phyloP scores from a whole-genome alignment of 2,113 vertebrate species.

The Pyrgilauda ruficollis region DNA sequence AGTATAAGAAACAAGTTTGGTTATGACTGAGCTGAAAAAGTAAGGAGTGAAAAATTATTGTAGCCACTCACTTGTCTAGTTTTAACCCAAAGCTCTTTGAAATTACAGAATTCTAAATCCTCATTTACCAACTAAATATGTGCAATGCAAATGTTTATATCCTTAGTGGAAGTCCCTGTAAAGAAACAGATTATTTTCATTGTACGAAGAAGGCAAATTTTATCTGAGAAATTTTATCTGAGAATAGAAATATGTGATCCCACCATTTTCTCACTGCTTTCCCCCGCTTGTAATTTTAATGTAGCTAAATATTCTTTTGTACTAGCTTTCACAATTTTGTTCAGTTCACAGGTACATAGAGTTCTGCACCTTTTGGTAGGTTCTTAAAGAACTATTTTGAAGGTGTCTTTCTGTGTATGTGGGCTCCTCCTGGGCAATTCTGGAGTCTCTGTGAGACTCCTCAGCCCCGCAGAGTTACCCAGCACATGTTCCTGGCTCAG shows the following conservation, averaged over 20 bases:
- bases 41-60: neutral
- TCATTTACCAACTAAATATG: neutral
- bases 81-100: neutral
- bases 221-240: neutral
- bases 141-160: neutral
- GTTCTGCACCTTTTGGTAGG: neutral
- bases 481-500: neutral
- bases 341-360: neutral
- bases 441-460: neutral
- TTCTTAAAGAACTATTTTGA: neutral
- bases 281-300: neutral
- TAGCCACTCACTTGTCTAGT: neutral
- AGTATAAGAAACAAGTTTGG: neutral
- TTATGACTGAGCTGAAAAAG: neutral
- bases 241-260: too few species aligned
- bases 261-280: neutral
- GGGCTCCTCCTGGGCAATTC: neutral
- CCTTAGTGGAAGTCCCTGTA: neutral
- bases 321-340: neutral
- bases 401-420: fast-evolving
- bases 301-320: neutral
- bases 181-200: neutral
- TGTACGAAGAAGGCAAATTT: neutral
- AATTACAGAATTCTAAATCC: neutral
- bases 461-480: neutral